phyloP scores from a whole-genome alignment of 1,140 invertebrate genomes.

The Conus ventricosus region DNA sequence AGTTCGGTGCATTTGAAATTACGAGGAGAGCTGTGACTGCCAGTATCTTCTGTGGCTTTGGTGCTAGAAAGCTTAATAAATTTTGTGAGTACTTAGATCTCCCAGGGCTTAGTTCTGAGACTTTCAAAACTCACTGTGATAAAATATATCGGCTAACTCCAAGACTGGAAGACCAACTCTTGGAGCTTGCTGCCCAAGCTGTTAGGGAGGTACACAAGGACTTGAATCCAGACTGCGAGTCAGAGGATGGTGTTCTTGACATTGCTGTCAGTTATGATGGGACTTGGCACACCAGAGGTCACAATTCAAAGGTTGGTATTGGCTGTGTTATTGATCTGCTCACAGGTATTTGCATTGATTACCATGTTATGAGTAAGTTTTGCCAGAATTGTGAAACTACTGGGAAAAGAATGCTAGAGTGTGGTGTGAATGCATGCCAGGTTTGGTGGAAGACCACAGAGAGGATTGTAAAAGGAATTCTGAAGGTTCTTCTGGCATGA shows the following conservation, averaged over 20 bases:
- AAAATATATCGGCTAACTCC: not conserved
- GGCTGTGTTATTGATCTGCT: not conserved
- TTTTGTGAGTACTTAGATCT: not conserved
- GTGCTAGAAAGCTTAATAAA: not conserved
- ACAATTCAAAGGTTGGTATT: not conserved
- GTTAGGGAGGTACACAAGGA: not conserved
- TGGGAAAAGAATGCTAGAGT: not conserved
- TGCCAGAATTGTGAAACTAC: not conserved
- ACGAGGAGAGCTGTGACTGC: not conserved
- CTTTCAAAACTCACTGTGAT: not conserved
- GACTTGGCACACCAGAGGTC: not conserved
- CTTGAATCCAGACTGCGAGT: not conserved
- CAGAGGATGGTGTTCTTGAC: not conserved
- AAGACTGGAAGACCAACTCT: not conserved
- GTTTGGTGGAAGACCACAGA: not conserved
- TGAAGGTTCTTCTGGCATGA: constrained; percentile 26
- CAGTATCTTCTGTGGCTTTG: not conserved
- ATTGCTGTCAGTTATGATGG: not conserved
- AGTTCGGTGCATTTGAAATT: not conserved
- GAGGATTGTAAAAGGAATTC: not conserved
- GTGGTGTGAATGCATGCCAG: not conserved
- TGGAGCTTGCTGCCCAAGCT: not conserved
- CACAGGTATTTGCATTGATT: not conserved
- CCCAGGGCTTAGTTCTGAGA: not conserved
- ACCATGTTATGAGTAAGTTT: constrained; percentile 5